Conservation (phyloP, 2,797 vertebrate species). For the Bucorvus abyssinicus region DNA sequence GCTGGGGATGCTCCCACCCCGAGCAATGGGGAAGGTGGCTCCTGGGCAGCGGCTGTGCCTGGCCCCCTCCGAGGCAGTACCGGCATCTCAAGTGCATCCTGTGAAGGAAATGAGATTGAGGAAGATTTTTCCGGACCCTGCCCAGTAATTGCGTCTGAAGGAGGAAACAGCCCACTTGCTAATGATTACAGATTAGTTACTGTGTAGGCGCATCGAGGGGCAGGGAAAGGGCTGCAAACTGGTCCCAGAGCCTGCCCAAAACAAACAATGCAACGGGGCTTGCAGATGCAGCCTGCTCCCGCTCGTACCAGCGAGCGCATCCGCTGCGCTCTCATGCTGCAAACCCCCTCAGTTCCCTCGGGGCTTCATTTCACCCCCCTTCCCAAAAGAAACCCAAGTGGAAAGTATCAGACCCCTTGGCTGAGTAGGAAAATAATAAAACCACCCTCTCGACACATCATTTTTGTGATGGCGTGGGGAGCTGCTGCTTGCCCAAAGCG, state of each 20-base stretch:
- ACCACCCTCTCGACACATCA: fast-evolving
- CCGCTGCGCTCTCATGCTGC: background rate
- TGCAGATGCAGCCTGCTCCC: background rate
- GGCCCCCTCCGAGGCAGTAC: background rate
- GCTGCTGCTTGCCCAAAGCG: background rate
- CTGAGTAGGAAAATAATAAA: background rate
- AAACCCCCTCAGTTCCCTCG: background rate
- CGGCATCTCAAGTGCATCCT: background rate
- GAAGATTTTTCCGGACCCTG: slow-evolving; percentile 44
- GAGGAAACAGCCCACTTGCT: slow-evolving; percentile 51
- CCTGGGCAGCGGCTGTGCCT: background rate
- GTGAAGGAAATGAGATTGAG: slow-evolving; percentile 43
- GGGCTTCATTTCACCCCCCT: background rate
- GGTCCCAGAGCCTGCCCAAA: background rate
- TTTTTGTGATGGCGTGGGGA: background rate
- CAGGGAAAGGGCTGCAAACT: background rate
- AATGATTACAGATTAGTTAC: slow-evolving; percentile 45
- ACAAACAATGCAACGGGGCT: background rate
- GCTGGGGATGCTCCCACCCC: background rate
- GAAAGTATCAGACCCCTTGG: background rate
- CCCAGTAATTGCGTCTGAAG: slow-evolving; percentile 47
- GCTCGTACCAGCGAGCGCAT: background rate
- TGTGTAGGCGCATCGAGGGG: background rate
- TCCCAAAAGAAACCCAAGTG: background rate
- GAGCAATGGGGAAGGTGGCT: background rate